Base-by-base conservation (phyloP, 2,888 invertebrate species). In the Pristionchus mayeri region DNA sequence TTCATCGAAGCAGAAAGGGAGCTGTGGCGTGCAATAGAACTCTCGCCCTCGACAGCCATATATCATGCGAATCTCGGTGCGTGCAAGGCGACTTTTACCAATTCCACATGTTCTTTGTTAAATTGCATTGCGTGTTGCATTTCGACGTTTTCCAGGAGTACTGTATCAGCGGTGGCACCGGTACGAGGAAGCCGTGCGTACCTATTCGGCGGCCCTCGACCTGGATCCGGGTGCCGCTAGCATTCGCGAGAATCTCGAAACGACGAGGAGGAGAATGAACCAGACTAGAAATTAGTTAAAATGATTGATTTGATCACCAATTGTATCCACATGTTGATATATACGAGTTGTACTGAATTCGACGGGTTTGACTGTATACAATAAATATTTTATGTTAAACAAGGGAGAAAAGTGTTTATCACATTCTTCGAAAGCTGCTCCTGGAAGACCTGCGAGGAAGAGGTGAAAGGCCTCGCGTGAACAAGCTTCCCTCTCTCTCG, bases 21-120 rank as follows among this genome's bases (percentile, higher is more conserved):
- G 92, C 98, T 98, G 93, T 94, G 95, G 84, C 94, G 94, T 88
- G 96, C 97, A 0, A 95, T 98, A 75, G 93, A 94, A 80, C 93
- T 95, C 57, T 91, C 93, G 84, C 95, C 95, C 16, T 94, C 94
- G 18, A 96, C 96, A 93, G 95, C 96, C n/a, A 95, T 96, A 84
- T 97, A 96, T 94, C 96, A 96, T 92, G 95, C 96, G 2, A 98
- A 98, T 94, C 94, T 98, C 89, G 97, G 97, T 96, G 76, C 16
- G 50, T 13, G 24, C 44, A 18, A n/a, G 93, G 93, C 52, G 37
- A 40, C 67, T 27, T 71, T 71, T 40, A n/a, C 24, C 40, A 71
- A n/a, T 71, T 71, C 40, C 40, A 6, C 24, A 34, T 24, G 34
- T 67, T 37, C 37, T 21, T 3, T 18, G 21, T 7, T 40, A 71